Percentiles rank a stretch among this genome's conserved stretches.
Evolutionary conservation across 2,888 invertebrate genomes (phyloP).

Genomic region (Drosophila gaucha): DNA sequence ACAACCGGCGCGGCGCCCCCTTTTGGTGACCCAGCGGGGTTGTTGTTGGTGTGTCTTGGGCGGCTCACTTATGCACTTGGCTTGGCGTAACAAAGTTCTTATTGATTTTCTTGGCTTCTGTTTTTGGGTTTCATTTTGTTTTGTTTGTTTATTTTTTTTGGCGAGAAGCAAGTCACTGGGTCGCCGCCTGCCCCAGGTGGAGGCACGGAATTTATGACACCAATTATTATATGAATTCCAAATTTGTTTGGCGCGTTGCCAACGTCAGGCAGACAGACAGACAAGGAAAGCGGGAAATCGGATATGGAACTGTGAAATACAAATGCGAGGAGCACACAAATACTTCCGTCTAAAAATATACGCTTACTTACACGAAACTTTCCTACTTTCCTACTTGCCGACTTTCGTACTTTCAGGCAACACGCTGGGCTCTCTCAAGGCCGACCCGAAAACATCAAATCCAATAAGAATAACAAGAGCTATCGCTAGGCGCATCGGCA

Average conservation of each 20-base stretch:
- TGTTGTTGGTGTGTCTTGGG: slow-evolving; percentile 13
- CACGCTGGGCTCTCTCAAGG: slow-evolving; percentile 61
- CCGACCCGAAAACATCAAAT: slow-evolving; percentile 24
- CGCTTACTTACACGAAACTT: slow-evolving; percentile 8
- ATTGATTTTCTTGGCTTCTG: slow-evolving; percentile 57
- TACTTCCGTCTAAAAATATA: slow-evolving; percentile 12
- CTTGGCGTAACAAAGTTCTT: slow-evolving; percentile 60
- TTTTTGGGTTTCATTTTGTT: slow-evolving; percentile 34
- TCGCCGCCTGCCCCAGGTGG: slow-evolving; percentile 36
- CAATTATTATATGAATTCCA: slow-evolving; percentile 79
- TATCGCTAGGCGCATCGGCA: slow-evolving; percentile 33
- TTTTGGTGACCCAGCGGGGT: background rate
- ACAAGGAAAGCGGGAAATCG: slow-evolving; percentile 17
- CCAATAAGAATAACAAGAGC: slow-evolving; percentile 41
- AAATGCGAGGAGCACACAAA: slow-evolving; percentile 23
- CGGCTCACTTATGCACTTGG: slow-evolving; percentile 59
- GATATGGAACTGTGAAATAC: slow-evolving; percentile 25
- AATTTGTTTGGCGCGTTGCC: slow-evolving; percentile 78
- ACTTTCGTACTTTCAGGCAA: slow-evolving; percentile 40
- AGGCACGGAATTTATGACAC: slow-evolving; percentile 68
- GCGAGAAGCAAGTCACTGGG: slow-evolving; percentile 67
- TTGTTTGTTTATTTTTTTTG: slow-evolving; percentile 16
- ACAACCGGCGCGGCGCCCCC: background rate
- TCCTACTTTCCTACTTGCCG: slow-evolving; percentile 7
- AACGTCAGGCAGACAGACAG: slow-evolving; percentile 30